Evolutionary conservation across 2,888 invertebrate species (phyloP), one percentile per base, ranked within the genome.

Genomic region (Drosophila merina): DNA sequence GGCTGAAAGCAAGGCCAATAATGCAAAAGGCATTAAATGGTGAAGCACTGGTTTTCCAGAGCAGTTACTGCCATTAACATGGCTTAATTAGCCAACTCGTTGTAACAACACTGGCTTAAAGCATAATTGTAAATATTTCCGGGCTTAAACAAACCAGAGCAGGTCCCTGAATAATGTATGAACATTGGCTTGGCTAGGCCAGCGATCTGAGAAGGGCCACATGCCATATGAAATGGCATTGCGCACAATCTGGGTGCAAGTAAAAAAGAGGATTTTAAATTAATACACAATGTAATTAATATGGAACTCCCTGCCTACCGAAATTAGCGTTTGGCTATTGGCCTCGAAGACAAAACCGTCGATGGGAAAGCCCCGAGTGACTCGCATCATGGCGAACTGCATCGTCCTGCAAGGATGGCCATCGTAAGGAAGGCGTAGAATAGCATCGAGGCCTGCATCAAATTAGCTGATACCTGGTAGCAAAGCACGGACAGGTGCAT

Each of bases 1-100:
- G 63, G 49, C 62, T 49, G 57, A 52, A 52, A 31, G 38, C 52
- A 64, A 48, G 56, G 52, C 51, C 64, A 74, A 82, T 82, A 79
- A 85, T 85, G 79, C 68, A 76, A 56, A 72, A 62, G 56, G 67
- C 69, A 80, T 83, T 88, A 74, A 86, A 72, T 62, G 63, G 49
- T 48, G 14, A 25, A 10, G 63, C 66, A 66, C 67, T 73, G 80
- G 84, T 81, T 79, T 77, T 62, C 60, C 52, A n/a, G 20, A 48
- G 59, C 59, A 63, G 44, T 45, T 56, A 58, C 58, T 56, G 72
- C 68, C 76, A 85, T 82, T 82, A 85, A 82, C 86, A 82, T 69
- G 77, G 79, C 82, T 82, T 87, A 85, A 83, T 83, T 83, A 85
- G 79, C 63, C 40, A 59, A 66, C 57, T 82, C 79, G 82, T 76